These are phyloP conservation scores for Tricholauxania praeusta DNA, from an alignment of 2,888 invertebrate species.

Conservation along the genomic window DNA sequence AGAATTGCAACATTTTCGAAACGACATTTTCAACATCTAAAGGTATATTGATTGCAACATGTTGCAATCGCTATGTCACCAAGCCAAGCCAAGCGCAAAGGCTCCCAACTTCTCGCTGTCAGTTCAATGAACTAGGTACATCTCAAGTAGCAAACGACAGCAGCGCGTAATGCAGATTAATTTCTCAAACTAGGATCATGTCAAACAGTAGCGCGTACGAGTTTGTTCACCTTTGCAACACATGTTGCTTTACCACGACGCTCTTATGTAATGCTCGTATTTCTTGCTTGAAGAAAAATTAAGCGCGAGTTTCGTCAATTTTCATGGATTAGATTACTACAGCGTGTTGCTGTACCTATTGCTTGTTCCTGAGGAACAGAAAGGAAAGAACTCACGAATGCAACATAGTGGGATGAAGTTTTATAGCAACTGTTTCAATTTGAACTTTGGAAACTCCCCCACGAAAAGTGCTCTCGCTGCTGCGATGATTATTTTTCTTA, in stretches of 20 bases:
- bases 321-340: constrained; percentile 10
- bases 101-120: no score
- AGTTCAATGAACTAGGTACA: constrained; percentile 54
- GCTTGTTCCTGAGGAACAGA: no score
- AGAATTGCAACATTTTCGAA: no score
- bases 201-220: constrained; percentile 50
- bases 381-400: no score
- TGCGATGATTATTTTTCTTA: constrained; percentile 51
- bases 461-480: constrained; percentile 13
- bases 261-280: constrained; percentile 45
- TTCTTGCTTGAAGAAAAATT: neutral
- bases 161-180: constrained; percentile 45
- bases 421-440: constrained; percentile 59
- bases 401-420: constrained; percentile 45
- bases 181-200: constrained; percentile 52
- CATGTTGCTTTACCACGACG: constrained; percentile 9
- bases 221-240: constrained; percentile 55
- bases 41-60: no score
- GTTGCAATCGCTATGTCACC: no score
- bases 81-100: no score
- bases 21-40: no score
- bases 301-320: neutral
- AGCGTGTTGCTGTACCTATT: constrained; percentile 21
- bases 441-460: neutral
- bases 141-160: constrained; percentile 25